phyloP scores from a whole-genome alignment of 1,140 invertebrate genomes.

The Palaemon carinicauda region DNA sequence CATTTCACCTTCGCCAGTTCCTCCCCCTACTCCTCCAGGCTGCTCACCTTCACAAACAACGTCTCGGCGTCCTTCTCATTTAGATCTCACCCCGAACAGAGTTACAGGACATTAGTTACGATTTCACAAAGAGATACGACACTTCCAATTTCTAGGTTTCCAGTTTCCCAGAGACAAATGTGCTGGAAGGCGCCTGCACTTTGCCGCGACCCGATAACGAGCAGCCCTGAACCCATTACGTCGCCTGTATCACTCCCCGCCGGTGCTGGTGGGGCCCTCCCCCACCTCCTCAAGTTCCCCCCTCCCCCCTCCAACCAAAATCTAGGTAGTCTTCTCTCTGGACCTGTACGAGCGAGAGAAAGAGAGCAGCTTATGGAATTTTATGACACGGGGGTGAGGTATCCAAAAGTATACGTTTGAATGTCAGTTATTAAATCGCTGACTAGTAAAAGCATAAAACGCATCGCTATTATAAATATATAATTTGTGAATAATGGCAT shows the following conservation, averaged over 20 bases:
- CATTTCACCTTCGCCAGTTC: not conserved
- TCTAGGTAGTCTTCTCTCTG: not conserved
- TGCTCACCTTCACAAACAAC: not conserved
- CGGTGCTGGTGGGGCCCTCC: not conserved
- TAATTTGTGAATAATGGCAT: no score
- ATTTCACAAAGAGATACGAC: conserved; percentile 57
- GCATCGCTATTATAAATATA: no score
- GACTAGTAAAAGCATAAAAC: no score
- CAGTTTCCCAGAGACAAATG: conserved; percentile 51
- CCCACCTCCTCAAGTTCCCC: not conserved
- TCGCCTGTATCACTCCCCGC: conserved; percentile 39
- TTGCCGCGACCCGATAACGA: conserved; percentile 49
- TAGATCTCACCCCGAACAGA: conserved; percentile 43
- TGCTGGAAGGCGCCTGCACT: conserved; percentile 54
- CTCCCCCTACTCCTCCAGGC: not conserved
- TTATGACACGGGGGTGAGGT: no score
- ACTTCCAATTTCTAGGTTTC: conserved; percentile 56
- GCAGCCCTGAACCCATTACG: conserved; percentile 45
- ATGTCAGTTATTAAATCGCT: no score
- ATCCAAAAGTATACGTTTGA: no score
- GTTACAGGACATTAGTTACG: conserved; percentile 55
- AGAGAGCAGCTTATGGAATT: no score
- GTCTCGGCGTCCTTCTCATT: conserved; percentile 39
- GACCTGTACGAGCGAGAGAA: not conserved
- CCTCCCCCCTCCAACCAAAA: not conserved